phyloP scores from a whole-genome alignment of 2,797 vertebrate species.

The Crocodylus rhombifer region DNA sequence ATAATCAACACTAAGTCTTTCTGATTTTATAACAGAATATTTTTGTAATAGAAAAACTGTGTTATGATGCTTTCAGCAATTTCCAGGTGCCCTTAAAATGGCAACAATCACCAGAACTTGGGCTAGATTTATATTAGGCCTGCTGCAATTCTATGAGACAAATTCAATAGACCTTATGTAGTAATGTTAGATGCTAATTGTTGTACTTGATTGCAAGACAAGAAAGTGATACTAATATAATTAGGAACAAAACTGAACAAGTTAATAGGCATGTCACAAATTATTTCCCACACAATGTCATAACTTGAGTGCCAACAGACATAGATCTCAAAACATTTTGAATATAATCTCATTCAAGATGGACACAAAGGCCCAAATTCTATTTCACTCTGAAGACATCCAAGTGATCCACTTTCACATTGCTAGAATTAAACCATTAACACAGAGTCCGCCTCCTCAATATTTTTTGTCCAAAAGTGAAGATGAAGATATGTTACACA shows the following conservation, averaged over 20 bases:
- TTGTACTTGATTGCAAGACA: slow-evolving; percentile 27
- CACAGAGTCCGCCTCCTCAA: too few species aligned
- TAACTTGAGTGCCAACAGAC: slow-evolving; percentile 1
- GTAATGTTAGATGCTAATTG: slow-evolving; percentile 61
- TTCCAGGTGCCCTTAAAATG: slow-evolving; percentile 39
- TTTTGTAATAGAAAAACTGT: slow-evolving; percentile 23
- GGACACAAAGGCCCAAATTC: too few species aligned
- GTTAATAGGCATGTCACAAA: slow-evolving; percentile 28
- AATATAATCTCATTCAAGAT: background rate
- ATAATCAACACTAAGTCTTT: slow-evolving; percentile 44
- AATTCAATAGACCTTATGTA: background rate
- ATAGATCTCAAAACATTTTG: background rate
- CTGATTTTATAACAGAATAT: slow-evolving; percentile 16
- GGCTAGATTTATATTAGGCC: slow-evolving; percentile 34
- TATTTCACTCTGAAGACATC: too few species aligned
- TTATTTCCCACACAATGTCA: slow-evolving; percentile 31
- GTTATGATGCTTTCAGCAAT: background rate
- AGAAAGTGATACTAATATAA: slow-evolving; percentile 47
- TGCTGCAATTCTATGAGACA: slow-evolving; percentile 51
- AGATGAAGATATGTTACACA: too few species aligned
- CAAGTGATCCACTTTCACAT: too few species aligned
- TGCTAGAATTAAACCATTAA: too few species aligned
- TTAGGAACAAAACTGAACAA: slow-evolving; percentile 52
- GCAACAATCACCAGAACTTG: slow-evolving; percentile 33
- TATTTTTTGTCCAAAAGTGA: too few species aligned